These are phyloP conservation scores for Myripristis jacobus DNA, from an alignment of 2,797 vertebrate genomes.

Conservation along the genomic window DNA sequence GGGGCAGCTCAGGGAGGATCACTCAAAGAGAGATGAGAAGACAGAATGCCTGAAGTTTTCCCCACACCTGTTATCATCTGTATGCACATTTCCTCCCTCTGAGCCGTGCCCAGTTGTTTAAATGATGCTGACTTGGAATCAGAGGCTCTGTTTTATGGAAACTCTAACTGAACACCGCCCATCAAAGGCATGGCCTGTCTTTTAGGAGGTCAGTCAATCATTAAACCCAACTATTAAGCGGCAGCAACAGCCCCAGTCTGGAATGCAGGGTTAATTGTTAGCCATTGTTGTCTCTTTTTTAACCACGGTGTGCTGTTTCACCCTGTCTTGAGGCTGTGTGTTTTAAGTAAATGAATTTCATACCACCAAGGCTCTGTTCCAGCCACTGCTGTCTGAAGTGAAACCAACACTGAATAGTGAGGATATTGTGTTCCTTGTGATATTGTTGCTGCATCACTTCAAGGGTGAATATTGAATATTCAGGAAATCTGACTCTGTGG, in stretches of 20 bases:
- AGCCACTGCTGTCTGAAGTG: conserved; percentile 33
- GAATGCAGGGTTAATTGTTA: conserved; percentile 83
- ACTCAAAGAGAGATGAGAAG: conserved; percentile 54
- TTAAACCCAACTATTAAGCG: conserved; percentile 78
- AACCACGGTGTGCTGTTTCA: conserved; percentile 58
- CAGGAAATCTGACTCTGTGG: neutral
- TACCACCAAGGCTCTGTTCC: conserved; percentile 38
- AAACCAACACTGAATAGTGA: conserved; percentile 37
- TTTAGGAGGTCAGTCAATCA: conserved; percentile 78
- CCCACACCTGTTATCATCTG: conserved; percentile 74
- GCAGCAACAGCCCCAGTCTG: conserved; percentile 67
- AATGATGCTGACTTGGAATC: conserved; percentile 68
- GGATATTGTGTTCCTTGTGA: conserved; percentile 48
- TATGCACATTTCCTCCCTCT: conserved; percentile 58
- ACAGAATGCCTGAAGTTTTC: conserved; percentile 60
- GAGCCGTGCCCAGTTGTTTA: conserved; percentile 65
- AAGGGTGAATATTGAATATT: conserved; percentile 41
- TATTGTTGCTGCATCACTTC: conserved; percentile 45
- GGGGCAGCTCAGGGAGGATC: conserved; percentile 45
- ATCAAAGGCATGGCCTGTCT: conserved; percentile 52
- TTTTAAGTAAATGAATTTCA: conserved; percentile 53
- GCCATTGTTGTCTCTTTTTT: conserved; percentile 68
- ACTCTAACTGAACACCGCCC: conserved; percentile 62
- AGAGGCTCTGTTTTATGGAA: conserved; percentile 75
- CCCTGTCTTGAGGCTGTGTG: conserved; percentile 52